These are phyloP conservation scores for Eurypyga helias DNA, from an alignment of 2,113 vertebrate genomes.

Conservation along the genomic window DNA sequence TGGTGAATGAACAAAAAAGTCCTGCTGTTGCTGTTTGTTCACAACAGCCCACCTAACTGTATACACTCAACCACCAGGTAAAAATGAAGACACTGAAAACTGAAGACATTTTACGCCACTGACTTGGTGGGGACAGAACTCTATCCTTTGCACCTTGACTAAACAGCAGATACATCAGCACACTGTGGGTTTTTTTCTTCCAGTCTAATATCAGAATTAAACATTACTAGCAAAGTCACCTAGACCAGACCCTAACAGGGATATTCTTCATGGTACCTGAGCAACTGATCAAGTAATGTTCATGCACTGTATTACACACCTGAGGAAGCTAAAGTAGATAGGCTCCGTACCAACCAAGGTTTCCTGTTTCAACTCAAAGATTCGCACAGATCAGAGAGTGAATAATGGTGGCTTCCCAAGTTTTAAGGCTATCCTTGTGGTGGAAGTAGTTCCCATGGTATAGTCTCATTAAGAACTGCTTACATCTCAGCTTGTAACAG, in stretches of 20 bases:
- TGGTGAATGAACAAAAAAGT: fast-evolving
- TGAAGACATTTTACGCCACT: neutral
- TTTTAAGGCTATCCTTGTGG: neutral
- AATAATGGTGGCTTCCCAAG: neutral
- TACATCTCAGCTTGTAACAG: neutral
- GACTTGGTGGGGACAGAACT: neutral
- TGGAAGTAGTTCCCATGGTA: neutral
- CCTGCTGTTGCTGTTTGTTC: neutral
- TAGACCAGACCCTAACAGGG: neutral
- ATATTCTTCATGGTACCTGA: neutral
- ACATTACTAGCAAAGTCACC: neutral
- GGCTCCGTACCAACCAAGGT: neutral
- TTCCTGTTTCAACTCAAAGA: neutral
- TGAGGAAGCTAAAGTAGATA: neutral
- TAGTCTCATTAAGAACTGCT: neutral
- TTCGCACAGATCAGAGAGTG: neutral
- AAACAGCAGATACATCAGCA: neutral
- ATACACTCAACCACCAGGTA: neutral
- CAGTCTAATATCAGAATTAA: neutral
- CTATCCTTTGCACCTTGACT: neutral
- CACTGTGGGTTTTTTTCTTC: neutral
- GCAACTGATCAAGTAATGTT: neutral
- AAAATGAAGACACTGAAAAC: neutral
- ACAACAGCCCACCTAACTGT: neutral
- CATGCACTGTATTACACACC: neutral